These are phyloP conservation scores for Athene cunicularia DNA, from an alignment of 2,113 vertebrate species.

Conservation along the genomic window DNA sequence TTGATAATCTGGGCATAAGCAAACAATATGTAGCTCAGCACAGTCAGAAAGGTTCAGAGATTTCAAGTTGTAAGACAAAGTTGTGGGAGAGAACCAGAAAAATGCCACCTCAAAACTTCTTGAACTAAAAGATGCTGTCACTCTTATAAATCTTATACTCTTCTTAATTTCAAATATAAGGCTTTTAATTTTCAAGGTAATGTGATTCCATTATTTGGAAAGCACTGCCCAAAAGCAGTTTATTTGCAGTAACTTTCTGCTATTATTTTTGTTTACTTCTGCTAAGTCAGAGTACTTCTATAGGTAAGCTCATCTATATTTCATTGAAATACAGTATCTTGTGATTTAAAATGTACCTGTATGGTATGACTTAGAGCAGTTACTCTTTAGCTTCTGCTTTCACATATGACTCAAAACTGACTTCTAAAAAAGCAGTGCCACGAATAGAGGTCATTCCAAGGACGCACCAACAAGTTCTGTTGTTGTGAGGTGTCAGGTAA, in stretches of 20 bases:
- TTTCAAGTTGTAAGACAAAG: neutral
- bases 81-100: neutral
- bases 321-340: neutral
- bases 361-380: neutral
- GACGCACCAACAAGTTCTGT: accelerated
- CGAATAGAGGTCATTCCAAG: neutral
- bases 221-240: neutral
- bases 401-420: neutral
- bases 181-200: neutral
- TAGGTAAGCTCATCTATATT: neutral
- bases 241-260: neutral
- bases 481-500: neutral
- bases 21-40: neutral
- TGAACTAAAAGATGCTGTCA: neutral
- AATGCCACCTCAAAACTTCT: accelerated
- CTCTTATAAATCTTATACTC: neutral
- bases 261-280: neutral
- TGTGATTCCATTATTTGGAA: neutral
- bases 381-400: too few species aligned
- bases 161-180: neutral
- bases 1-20: neutral
- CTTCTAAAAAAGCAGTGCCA: neutral
- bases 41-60: neutral
- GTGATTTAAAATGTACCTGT: neutral
- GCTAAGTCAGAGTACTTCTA: neutral